Evolutionary conservation across 1,140 invertebrate genomes (phyloP).

Genomic region (Bombus ignitus): DNA sequence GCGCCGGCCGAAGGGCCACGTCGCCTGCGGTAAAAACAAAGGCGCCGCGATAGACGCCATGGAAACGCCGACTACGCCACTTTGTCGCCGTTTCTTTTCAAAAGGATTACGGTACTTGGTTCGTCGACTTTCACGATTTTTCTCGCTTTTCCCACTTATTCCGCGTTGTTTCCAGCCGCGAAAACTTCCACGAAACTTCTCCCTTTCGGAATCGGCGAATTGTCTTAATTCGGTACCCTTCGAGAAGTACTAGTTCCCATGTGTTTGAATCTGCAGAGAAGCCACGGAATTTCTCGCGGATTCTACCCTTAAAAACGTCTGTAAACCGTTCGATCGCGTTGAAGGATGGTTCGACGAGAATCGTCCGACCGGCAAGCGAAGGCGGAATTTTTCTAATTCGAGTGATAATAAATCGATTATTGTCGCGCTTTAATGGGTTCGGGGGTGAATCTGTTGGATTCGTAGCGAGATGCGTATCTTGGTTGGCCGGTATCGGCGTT

Average conservation of each 20-base stretch:
- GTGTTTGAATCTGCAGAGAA: no score
- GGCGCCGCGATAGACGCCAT: background rate
- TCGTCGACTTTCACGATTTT: background rate
- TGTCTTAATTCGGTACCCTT: background rate
- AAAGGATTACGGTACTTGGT: background rate
- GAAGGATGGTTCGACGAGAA: background rate
- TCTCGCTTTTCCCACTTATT: background rate
- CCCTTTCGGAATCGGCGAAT: background rate
- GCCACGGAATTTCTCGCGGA: background rate
- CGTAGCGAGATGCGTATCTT: background rate
- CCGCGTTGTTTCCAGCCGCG: no score
- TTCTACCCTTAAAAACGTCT: background rate
- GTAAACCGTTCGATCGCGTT: no score
- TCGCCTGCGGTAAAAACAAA: slow-evolving; percentile 13
- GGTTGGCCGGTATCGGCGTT: background rate
- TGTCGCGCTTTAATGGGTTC: background rate
- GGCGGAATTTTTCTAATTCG: slow-evolving; percentile 1
- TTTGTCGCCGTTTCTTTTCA: background rate
- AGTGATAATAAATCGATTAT: slow-evolving; percentile 36
- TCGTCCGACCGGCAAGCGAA: no score
- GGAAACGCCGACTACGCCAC: background rate
- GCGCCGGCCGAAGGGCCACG: background rate
- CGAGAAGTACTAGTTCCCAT: background rate
- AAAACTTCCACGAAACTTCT: background rate
- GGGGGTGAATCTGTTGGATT: background rate